Evolutionary conservation across 2,888 invertebrate species (phyloP).

Genomic region (Thyatira batis): DNA sequence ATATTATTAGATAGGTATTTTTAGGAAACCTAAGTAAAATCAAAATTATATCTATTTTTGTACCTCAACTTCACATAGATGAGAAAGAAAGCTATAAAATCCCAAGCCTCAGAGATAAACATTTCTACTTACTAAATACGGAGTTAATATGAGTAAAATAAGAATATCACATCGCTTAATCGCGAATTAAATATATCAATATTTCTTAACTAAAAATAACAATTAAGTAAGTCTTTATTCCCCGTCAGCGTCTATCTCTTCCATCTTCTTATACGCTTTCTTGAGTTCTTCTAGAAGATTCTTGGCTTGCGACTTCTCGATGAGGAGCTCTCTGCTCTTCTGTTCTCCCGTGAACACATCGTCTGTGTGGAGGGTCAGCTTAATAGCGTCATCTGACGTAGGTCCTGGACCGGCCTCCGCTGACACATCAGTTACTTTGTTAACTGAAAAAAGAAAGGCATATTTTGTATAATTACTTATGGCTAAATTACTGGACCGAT

Average conservation of each 20-base stretch:
- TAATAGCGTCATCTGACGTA: constrained; percentile 50
- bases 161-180: too few species aligned
- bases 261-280: constrained; percentile 60
- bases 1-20: too few species aligned
- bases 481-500: too few species aligned
- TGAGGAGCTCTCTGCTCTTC: constrained; percentile 49
- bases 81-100: too few species aligned
- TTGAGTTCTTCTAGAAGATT: constrained; percentile 57
- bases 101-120: too few species aligned
- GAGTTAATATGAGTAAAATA: too few species aligned
- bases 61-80: too few species aligned
- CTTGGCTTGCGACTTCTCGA: constrained; percentile 54
- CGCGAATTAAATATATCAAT: too few species aligned
- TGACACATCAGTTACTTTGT: constrained; percentile 61
- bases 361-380: constrained; percentile 54
- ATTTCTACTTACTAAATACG: too few species aligned
- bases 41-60: too few species aligned
- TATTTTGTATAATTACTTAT: background rate
- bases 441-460: constrained; percentile 49
- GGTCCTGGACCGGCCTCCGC: constrained; percentile 54
- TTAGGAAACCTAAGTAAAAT: too few species aligned
- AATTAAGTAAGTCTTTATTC: background rate
- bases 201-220: too few species aligned
- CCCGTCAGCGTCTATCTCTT: constrained; percentile 41
- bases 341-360: constrained; percentile 59